Conservation (phyloP, 2,797 vertebrate species). For the Chelmon rostratus region DNA sequence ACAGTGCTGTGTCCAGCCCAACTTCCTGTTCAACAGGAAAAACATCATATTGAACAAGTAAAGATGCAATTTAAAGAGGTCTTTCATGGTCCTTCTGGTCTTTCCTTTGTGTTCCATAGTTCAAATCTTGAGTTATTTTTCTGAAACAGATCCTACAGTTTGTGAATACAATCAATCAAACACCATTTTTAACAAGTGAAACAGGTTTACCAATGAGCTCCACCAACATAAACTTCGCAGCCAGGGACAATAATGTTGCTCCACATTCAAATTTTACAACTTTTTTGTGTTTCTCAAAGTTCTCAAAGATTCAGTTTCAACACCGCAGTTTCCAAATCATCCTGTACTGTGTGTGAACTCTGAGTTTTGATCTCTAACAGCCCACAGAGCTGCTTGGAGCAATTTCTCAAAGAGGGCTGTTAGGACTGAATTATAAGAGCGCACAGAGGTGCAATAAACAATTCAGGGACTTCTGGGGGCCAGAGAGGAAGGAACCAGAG, state of each 20-base stretch:
- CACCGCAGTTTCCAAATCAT: not conserved
- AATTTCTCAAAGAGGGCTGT: slow-evolving; percentile 2
- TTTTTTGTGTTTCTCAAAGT: not conserved
- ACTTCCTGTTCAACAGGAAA: slow-evolving; percentile 21
- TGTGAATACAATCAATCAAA: not conserved
- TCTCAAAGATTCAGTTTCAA: not conserved
- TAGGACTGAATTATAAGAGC: slow-evolving; percentile 51
- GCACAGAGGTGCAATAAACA: slow-evolving; percentile 69
- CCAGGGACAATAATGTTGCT: not conserved
- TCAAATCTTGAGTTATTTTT: not conserved
- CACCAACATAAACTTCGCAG: not conserved
- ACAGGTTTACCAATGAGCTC: not conserved
- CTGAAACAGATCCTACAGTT: too few species aligned
- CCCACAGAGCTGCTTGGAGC: not conserved
- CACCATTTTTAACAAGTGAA: not conserved
- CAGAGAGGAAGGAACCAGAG: slow-evolving; percentile 76
- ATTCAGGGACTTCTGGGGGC: slow-evolving; percentile 65
- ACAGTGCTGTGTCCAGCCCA: not conserved
- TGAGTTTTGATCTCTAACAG: slow-evolving; percentile 11
- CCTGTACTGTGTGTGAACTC: slow-evolving; percentile 26
- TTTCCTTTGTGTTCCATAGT: not conserved
- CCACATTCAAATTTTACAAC: not conserved
- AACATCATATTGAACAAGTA: not conserved
- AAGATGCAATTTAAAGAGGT: not conserved
- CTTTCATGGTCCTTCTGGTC: not conserved